These are phyloP conservation scores for Chloebia gouldiae DNA, from an alignment of 2,113 vertebrate species.

Conservation along the genomic window DNA sequence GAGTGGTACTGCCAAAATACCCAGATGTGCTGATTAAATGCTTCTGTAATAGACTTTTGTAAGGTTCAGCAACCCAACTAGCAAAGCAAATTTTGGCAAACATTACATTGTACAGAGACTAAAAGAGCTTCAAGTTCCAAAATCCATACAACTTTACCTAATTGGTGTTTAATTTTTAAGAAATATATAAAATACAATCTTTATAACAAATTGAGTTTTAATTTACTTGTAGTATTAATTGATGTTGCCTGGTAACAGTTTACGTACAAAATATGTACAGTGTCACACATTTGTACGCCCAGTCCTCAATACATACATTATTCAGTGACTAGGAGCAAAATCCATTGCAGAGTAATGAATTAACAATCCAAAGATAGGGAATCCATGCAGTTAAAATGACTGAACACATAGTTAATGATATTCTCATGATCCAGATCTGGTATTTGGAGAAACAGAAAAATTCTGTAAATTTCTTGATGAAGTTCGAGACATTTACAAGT, in stretches of 20 bases:
- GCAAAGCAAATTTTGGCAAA: neutral
- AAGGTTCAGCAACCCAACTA: neutral
- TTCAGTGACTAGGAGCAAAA: neutral
- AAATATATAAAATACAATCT: neutral
- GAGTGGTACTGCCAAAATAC: neutral
- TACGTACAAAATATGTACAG: neutral
- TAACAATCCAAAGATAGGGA: neutral
- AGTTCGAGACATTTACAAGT: neutral
- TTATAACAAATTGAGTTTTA: neutral
- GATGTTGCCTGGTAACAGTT: neutral
- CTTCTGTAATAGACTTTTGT: neutral
- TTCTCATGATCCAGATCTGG: neutral
- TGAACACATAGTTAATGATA: neutral
- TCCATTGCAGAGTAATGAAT: neutral
- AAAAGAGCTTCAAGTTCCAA: neutral
- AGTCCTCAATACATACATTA: neutral
- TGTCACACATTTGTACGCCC: neutral
- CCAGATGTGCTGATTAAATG: neutral
- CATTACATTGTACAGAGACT: neutral
- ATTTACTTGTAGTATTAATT: neutral
- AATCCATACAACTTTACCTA: neutral
- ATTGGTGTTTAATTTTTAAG: rapidly evolving
- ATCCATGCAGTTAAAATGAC: neutral
- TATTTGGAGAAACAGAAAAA: neutral
- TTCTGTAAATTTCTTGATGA: neutral